A percentile compares a stretch with the other conserved stretches of the same genome.
Conservation (phyloP, 2,888 invertebrate genomes). For the Chrysodeixis includens region DNA sequence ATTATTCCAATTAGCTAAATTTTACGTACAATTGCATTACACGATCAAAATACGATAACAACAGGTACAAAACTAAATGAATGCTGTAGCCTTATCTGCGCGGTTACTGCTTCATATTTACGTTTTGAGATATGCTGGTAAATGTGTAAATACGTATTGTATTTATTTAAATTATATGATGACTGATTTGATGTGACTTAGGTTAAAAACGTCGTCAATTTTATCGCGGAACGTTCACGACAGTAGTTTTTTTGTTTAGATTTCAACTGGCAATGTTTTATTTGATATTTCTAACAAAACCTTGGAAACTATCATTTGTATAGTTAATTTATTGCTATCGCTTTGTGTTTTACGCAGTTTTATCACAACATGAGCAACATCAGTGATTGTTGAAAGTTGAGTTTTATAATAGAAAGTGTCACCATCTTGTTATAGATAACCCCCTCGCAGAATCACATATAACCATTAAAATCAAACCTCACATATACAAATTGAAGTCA, state of each 20-base stretch:
- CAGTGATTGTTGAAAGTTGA: background rate
- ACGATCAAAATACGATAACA: slow-evolving; percentile 42
- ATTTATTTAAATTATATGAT: slow-evolving; percentile 49
- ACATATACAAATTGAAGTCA: background rate
- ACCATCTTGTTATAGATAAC: background rate
- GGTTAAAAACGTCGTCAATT: slow-evolving; percentile 28
- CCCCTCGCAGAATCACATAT: background rate
- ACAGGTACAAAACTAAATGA: slow-evolving; percentile 53
- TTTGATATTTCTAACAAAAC: slow-evolving; percentile 9
- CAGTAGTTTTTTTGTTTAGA: slow-evolving; percentile 22
- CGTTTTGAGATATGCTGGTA: slow-evolving; percentile 62
- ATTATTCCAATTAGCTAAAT: slow-evolving; percentile 35
- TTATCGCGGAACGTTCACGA: slow-evolving; percentile 33
- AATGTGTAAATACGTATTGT: slow-evolving; percentile 57
- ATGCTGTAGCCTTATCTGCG: slow-evolving; percentile 59
- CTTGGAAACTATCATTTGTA: background rate
- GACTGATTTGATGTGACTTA: slow-evolving; percentile 40
- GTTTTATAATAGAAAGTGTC: background rate
- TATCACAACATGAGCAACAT: background rate
- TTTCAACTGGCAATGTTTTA: slow-evolving; percentile 7
- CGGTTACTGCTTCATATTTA: slow-evolving; percentile 64
- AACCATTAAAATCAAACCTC: background rate
- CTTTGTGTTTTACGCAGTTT: background rate
- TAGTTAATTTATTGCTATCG: background rate
- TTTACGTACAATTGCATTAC: slow-evolving; percentile 35